Percentiles rank a stretch among this genome's conserved stretches.
These are phyloP conservation scores for Coreoperca whiteheadi DNA, from an alignment of 2,113 vertebrate species.

Conservation along the genomic window DNA sequence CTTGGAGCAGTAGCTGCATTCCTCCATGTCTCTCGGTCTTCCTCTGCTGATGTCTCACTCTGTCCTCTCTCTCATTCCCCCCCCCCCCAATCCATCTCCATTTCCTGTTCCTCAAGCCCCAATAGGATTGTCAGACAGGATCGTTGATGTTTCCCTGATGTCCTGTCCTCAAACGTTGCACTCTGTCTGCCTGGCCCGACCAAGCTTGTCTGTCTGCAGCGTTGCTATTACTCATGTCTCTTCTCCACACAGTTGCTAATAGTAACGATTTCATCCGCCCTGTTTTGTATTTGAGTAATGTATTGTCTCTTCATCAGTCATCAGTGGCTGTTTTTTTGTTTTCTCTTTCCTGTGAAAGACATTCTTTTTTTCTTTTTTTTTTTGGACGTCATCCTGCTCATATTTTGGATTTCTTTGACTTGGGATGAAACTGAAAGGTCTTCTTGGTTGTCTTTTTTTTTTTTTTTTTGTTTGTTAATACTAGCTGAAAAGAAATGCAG, in stretches of 20 bases:
- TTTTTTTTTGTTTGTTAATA: conserved; percentile 26
- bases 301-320: conserved; percentile 29
- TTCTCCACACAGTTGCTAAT: conserved; percentile 42
- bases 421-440: neutral
- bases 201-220: conserved; percentile 1
- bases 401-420: conserved; percentile 35
- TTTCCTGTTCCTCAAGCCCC: conserved; percentile 57
- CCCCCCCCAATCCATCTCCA: conserved; percentile 36
- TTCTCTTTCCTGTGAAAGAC: conserved; percentile 16
- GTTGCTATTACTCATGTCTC: conserved; percentile 16
- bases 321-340: conserved; percentile 38
- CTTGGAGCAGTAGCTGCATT: conserved; percentile 74
- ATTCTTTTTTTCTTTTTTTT: neutral
- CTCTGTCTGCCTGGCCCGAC: conserved; percentile 21
- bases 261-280: conserved; percentile 26
- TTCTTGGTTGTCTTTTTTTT: conserved; percentile 6
- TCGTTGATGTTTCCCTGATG: conserved; percentile 62
- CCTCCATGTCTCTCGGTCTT: conserved; percentile 70
- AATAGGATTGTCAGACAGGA: conserved; percentile 66
- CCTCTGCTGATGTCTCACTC: conserved; percentile 70
- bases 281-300: conserved; percentile 27
- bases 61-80: conserved; percentile 20
- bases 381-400: conserved; percentile 12
- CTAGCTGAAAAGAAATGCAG: conserved; percentile 4
- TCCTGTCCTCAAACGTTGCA: conserved; percentile 42